phyloP scores from a whole-genome alignment of 1,140 invertebrate species.

The Batillaria attramentaria region DNA sequence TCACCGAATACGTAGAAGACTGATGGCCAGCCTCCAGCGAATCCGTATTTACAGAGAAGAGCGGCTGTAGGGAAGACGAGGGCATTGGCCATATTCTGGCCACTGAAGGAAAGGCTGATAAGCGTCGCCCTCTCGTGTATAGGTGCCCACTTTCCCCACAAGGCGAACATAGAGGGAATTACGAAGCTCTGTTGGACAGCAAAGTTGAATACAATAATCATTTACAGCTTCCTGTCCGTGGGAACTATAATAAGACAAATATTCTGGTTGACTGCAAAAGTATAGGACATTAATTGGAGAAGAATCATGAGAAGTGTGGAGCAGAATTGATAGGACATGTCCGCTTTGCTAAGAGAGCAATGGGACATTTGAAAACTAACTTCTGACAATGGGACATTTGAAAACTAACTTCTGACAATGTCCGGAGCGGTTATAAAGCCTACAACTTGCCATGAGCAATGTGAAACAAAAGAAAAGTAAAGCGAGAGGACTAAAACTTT shows the following conservation, averaged over 20 bases:
- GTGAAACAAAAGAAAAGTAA: too few relatives aligned
- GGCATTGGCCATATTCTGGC: slow-evolving; percentile 56
- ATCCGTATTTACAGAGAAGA: slow-evolving; percentile 65
- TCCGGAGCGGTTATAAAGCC: too few relatives aligned
- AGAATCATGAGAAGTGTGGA: background rate
- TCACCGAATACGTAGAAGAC: slow-evolving; percentile 90
- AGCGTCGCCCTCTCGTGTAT: slow-evolving; percentile 79
- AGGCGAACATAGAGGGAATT: slow-evolving; percentile 29
- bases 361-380: too few relatives aligned
- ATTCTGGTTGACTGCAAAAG: background rate
- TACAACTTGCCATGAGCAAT: too few relatives aligned
- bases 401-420: too few relatives aligned
- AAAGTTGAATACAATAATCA: background rate
- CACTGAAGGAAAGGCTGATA: slow-evolving; percentile 51
- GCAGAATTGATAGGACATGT: background rate
- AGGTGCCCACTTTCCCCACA: slow-evolving; percentile 80
- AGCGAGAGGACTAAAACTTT: too few relatives aligned
- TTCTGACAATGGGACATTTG: too few relatives aligned
- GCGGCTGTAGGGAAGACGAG: slow-evolving; percentile 58
- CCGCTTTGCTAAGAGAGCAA: too few relatives aligned
- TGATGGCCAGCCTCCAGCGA: slow-evolving; percentile 82
- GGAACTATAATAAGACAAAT: background rate
- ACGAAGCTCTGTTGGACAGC: slow-evolving; percentile 7
- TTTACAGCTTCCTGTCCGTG: background rate
- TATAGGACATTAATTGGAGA: background rate